Evolutionary conservation across 2,797 vertebrate genomes (phyloP).

Genomic region (Tachyglossus aculeatus): DNA sequence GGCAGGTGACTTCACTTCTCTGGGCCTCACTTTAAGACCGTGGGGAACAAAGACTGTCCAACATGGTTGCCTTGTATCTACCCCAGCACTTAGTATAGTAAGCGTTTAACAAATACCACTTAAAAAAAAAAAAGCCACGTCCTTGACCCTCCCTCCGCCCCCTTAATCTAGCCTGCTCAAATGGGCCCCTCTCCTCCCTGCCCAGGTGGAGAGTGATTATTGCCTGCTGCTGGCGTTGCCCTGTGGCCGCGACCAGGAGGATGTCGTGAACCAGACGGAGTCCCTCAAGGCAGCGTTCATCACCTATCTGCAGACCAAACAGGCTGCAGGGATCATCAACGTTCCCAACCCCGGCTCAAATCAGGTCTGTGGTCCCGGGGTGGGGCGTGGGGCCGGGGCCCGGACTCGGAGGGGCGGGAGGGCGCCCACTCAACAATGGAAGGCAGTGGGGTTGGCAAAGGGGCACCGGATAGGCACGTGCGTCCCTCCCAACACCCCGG

Average conservation of each 20-base stretch:
- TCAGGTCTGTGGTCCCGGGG: constrained; percentile 76
- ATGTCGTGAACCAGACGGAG: constrained; percentile 94
- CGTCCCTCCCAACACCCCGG: too few relatives aligned
- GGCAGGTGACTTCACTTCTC: not conserved
- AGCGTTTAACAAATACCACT: too few relatives aligned
- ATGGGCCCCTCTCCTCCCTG: not conserved
- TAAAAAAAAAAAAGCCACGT: too few relatives aligned
- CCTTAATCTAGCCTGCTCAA: not conserved
- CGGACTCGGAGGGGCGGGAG: not conserved
- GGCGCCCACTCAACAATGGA: too few relatives aligned
- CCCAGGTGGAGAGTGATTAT: constrained; percentile 95
- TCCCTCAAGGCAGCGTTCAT: constrained; percentile 97
- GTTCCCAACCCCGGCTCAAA: constrained; percentile 98
- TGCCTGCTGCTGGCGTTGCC: constrained; percentile 96
- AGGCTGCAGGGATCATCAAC: constrained; percentile 98
- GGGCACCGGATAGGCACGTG: too few relatives aligned
- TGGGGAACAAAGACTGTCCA: too few relatives aligned
- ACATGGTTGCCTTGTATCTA: too few relatives aligned
- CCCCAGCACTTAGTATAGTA: too few relatives aligned
- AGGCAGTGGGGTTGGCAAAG: too few relatives aligned
- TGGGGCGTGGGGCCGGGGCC: not conserved
- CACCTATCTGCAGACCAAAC: constrained; percentile 98
- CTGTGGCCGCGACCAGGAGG: constrained; percentile 96
- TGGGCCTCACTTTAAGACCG: too few relatives aligned
- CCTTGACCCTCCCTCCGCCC: too few relatives aligned